Conservation (phyloP, 2,888 invertebrate genomes). For the Heteromurus nitidus region DNA sequence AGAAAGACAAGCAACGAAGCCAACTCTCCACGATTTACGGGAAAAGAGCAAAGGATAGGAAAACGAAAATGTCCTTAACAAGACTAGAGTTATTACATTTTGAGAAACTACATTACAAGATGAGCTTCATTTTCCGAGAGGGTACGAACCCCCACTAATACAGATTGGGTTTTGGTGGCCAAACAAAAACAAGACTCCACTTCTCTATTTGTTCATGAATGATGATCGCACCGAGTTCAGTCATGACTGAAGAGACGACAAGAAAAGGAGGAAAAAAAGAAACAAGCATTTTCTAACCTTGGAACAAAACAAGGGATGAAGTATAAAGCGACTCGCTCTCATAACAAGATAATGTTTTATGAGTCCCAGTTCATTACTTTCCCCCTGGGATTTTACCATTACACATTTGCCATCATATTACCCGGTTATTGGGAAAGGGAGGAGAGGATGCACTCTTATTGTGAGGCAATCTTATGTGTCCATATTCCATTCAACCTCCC, state of each 20-base stretch:
- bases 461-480: too few relatives aligned
- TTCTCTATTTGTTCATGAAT: conserved; percentile 10
- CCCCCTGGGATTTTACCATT: conserved; percentile 57
- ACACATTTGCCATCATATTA: not conserved
- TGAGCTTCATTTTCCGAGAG: not conserved
- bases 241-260: not conserved
- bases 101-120: conserved; percentile 52
- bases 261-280: conserved; percentile 5
- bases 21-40: too few relatives aligned
- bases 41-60: not conserved
- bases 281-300: not conserved
- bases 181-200: conserved; percentile 25
- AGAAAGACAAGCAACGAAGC: too few relatives aligned
- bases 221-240: conserved; percentile 7
- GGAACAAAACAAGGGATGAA: too few relatives aligned
- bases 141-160: not conserved
- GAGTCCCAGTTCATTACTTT: conserved; percentile 70
- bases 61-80: conserved; percentile 12
- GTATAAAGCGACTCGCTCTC: conserved; percentile 20
- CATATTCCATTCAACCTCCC: not conserved
- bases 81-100: conserved; percentile 52
- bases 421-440: too few relatives aligned
- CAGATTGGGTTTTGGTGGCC: conserved; percentile 24
- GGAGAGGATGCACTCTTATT: too few relatives aligned
- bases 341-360: conserved; percentile 71